Percentiles rank a stretch among this genome's conserved stretches.
These are phyloP conservation scores for Drosophila quasianomalipes DNA, from an alignment of 2,888 invertebrate species.

Conservation along the genomic window DNA sequence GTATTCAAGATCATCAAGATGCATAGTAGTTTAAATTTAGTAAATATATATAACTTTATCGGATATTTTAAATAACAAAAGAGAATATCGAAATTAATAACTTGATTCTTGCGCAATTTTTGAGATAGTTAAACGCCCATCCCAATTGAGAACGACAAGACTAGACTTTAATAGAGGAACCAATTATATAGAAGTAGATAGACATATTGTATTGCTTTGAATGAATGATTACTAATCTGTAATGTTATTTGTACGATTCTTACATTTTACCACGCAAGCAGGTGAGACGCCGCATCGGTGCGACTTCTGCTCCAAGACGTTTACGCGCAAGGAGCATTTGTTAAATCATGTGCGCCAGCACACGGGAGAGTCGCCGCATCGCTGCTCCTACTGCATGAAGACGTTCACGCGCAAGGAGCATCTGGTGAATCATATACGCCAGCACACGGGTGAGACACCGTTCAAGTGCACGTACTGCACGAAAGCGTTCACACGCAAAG, in stretches of 20 bases:
- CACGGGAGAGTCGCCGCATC: constrained; percentile 93
- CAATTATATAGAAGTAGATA: background rate
- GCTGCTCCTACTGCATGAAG: constrained; percentile 94
- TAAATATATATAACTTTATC: background rate
- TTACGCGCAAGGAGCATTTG: constrained; percentile 94
- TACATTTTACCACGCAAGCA: constrained; percentile 54
- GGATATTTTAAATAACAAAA: background rate
- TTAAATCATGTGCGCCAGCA: constrained; percentile 94
- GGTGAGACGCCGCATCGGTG: constrained; percentile 94
- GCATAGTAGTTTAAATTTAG: background rate
- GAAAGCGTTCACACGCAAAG: constrained; percentile 94
- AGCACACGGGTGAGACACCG: constrained; percentile 94
- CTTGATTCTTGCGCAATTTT: background rate
- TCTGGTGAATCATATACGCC: constrained; percentile 93
- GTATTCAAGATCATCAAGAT: background rate
- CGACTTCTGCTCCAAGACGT: constrained; percentile 94
- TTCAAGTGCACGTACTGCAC: constrained; percentile 94
- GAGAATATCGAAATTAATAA: background rate
- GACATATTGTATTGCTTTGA: background rate
- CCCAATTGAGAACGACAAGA: background rate
- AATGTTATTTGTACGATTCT: constrained; percentile 83
- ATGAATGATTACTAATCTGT: constrained; percentile 86
- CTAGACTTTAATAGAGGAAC: background rate
- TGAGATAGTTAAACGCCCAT: background rate
- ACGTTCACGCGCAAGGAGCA: constrained; percentile 96